Conservation (phyloP, 2,113 vertebrate species). For the Lasiurus cinereus region DNA sequence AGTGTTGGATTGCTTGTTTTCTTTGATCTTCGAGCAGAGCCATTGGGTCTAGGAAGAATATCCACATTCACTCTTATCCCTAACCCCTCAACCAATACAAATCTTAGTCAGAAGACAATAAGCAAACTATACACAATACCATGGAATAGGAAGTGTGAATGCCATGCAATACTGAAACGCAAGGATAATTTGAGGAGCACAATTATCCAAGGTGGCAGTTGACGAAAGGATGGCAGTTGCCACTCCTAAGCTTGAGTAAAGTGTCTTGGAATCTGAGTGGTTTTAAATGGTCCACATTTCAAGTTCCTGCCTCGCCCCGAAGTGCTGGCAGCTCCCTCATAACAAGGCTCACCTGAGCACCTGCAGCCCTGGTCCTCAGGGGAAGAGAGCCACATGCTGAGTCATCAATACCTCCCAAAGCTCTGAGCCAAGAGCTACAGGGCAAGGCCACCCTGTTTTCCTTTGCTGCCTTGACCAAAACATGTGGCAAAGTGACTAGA, state of each 20-base stretch:
- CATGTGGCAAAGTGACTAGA: neutral
- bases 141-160: constrained; percentile 22
- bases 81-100: neutral
- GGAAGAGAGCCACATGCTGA: constrained; percentile 52
- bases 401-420: constrained; percentile 65
- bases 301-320: constrained; percentile 64
- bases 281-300: constrained; percentile 71
- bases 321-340: constrained; percentile 43
- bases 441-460: constrained; percentile 39
- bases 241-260: constrained; percentile 77
- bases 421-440: constrained; percentile 61
- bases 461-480: constrained; percentile 46
- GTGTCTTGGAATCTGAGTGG: constrained; percentile 76
- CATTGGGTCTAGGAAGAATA: neutral
- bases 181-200: constrained; percentile 36
- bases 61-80: neutral
- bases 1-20: neutral
- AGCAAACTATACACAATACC: neutral
- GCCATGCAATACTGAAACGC: constrained; percentile 15
- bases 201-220: constrained; percentile 70
- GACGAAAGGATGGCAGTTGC: constrained; percentile 38
- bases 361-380: constrained; percentile 22
- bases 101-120: constrained; percentile 40
- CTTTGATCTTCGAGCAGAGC: neutral
- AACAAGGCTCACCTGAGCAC: constrained; percentile 64